Conservation (phyloP, 2,113 vertebrate genomes). For the Phyllopteryx taeniolatus region DNA sequence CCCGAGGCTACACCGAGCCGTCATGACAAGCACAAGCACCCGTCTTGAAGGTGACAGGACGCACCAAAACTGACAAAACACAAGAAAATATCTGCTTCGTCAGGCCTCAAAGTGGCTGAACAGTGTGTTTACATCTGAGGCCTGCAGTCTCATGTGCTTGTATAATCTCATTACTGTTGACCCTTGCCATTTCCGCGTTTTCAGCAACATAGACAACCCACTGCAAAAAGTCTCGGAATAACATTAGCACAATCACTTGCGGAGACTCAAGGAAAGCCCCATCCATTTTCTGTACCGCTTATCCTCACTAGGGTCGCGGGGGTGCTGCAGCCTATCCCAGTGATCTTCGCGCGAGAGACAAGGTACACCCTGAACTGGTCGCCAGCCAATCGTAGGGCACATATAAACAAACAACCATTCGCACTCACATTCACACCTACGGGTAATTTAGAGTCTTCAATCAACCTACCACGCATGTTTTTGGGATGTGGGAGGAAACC, state of each 20-base stretch:
- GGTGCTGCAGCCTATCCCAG: no score
- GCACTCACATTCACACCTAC: no score
- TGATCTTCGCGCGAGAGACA: no score
- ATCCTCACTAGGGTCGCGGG: no score
- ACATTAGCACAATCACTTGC: slow-evolving; percentile 27
- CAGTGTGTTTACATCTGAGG: slow-evolving; percentile 8
- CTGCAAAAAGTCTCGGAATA: slow-evolving; percentile 40
- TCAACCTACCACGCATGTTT: no score
- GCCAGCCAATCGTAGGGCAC: no score
- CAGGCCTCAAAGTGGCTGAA: slow-evolving; percentile 19
- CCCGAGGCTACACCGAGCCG: slow-evolving; percentile 20
- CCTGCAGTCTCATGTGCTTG: slow-evolving; percentile 20
- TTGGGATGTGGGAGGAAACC: no score
- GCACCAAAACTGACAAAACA: slow-evolving; percentile 40
- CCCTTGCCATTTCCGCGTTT: slow-evolving; percentile 22
- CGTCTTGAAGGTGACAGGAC: slow-evolving; percentile 32
- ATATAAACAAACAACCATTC: no score
- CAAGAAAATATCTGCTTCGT: slow-evolving; percentile 27
- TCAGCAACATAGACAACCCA: slow-evolving; percentile 42
- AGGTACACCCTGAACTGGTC: no score
- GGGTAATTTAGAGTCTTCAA: no score
- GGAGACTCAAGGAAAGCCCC: background rate
- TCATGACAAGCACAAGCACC: slow-evolving; percentile 18
- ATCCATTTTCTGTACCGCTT: no score
- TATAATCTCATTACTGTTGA: slow-evolving; percentile 33